Percentiles rank a stretch among this genome's conserved stretches.
phyloP scores from a whole-genome alignment of 2,797 vertebrate genomes.

The Rhinogobio ventralis region DNA sequence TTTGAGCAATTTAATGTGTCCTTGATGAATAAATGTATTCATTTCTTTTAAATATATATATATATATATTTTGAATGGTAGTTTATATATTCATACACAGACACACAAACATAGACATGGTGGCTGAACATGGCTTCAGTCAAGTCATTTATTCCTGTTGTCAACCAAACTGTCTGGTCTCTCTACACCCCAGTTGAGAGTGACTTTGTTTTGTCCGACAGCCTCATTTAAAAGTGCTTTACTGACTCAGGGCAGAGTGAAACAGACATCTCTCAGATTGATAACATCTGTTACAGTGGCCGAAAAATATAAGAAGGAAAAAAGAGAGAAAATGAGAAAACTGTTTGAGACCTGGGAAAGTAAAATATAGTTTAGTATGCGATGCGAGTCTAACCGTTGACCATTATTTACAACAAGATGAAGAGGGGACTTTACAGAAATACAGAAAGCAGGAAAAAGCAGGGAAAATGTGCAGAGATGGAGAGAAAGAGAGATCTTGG shows the following conservation, averaged over 20 bases:
- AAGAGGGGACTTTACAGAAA: constrained; percentile 52
- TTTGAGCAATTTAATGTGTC: neutral
- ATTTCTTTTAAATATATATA: no score
- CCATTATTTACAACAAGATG: constrained; percentile 65
- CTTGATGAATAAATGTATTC: no score
- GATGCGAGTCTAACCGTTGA: constrained; percentile 14
- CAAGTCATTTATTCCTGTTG: constrained; percentile 1
- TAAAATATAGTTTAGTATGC: constrained; percentile 21
- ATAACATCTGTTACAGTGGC: constrained; percentile 49
- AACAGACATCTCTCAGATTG: constrained; percentile 44
- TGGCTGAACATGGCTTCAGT: neutral
- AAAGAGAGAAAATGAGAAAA: constrained; percentile 27
- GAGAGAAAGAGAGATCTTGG: neutral
- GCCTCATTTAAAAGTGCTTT: constrained; percentile 43
- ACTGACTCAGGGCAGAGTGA: constrained; percentile 30
- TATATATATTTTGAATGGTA: neutral
- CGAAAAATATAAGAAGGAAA: constrained; percentile 3
- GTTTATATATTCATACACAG: neutral
- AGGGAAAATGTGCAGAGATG: constrained; percentile 27
- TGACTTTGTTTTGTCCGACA: constrained; percentile 15
- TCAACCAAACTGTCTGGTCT: constrained; percentile 31
- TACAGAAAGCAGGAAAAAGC: constrained; percentile 4
- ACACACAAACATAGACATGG: neutral
- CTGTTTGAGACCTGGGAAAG: neutral
- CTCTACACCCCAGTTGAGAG: constrained; percentile 2